phyloP scores from a whole-genome alignment of 1,140 invertebrate species.

The Bombyx mori region DNA sequence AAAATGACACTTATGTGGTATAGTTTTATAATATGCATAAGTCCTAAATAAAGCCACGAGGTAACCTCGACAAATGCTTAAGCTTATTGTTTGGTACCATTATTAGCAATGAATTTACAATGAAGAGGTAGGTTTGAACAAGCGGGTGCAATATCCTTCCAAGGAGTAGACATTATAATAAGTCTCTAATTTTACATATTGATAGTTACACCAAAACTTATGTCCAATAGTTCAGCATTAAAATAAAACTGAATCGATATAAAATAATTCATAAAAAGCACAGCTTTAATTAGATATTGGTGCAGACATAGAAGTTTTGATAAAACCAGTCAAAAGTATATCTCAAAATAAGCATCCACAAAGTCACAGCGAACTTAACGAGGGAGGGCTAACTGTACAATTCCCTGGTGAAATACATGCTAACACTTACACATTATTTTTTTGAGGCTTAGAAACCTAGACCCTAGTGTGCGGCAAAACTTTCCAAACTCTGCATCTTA shows the following conservation, averaged over 20 bases:
- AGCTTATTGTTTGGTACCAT: slow-evolving; percentile 67
- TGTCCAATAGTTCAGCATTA: slow-evolving; percentile 55
- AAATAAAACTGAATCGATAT: slow-evolving; percentile 24
- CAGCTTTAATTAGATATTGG: slow-evolving; percentile 3
- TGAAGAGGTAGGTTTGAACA: slow-evolving; percentile 70
- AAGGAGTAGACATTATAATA: slow-evolving; percentile 26
- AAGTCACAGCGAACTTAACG: slow-evolving; percentile 68
- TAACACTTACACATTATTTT: slow-evolving; percentile 70
- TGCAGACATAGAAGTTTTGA: slow-evolving; percentile 53
- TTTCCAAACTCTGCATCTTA: slow-evolving; percentile 63
- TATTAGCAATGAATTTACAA: slow-evolving; percentile 71
- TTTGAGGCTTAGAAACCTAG: slow-evolving; percentile 60
- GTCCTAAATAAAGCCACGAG: slow-evolving; percentile 39
- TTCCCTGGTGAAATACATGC: slow-evolving; percentile 65
- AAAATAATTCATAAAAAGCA: slow-evolving; percentile 6
- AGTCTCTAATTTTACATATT: slow-evolving; percentile 67
- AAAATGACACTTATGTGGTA: no score
- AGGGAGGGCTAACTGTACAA: slow-evolving; percentile 71
- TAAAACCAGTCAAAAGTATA: slow-evolving; percentile 53
- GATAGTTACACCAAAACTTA: slow-evolving; percentile 58
- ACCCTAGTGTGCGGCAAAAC: slow-evolving; percentile 58
- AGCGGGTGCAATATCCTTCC: slow-evolving; percentile 39
- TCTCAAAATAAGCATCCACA: slow-evolving; percentile 59
- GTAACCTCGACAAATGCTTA: slow-evolving; percentile 42
- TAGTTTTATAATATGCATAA: no score